These are phyloP conservation scores for Delphinus delphis DNA, from an alignment of 2,113 vertebrate genomes.

Conservation along the genomic window DNA sequence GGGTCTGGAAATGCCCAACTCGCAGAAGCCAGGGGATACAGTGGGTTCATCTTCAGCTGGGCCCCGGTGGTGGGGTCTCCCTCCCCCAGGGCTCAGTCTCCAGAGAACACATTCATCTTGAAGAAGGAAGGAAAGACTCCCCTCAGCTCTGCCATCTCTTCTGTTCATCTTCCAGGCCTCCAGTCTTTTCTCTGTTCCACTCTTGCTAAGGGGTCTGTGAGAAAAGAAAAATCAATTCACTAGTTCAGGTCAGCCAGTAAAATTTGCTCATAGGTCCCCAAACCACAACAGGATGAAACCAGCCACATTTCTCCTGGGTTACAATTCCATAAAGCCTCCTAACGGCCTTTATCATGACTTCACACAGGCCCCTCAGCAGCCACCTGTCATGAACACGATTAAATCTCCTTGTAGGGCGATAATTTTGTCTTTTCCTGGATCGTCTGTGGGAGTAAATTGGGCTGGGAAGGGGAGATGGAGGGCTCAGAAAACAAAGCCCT, in stretches of 20 bases:
- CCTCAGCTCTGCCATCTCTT: slow-evolving; percentile 40
- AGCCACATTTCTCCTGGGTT: not conserved
- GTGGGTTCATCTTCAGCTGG: not conserved
- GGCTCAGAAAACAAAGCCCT: not conserved
- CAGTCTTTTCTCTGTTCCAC: not conserved
- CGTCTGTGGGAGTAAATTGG: not conserved
- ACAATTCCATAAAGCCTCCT: slow-evolving; percentile 39
- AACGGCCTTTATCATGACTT: slow-evolving; percentile 58
- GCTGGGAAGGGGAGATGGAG: not conserved
- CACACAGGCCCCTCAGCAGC: not conserved
- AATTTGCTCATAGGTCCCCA: not conserved
- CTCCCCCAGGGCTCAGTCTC: too few species aligned
- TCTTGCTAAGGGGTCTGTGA: not conserved
- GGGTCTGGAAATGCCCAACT: not conserved
- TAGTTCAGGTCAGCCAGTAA: not conserved
- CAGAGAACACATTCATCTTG: not conserved
- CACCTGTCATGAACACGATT: not conserved
- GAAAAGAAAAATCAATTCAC: slow-evolving; percentile 49
- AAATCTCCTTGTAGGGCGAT: not conserved
- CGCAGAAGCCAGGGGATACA: not conserved
- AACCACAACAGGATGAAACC: not conserved
- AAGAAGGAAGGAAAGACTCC: not conserved
- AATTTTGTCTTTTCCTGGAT: not conserved
- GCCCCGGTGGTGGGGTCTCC: fast-evolving
- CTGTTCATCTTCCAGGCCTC: not conserved